phyloP scores from a whole-genome alignment of 2,113 vertebrate genomes.

The human region GRCh38 chr2:6960001-6960500 shows the following conservation, averaged over 20 bases:
- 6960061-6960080: not conserved
- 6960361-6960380: not conserved
- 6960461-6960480: not conserved
- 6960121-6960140: not conserved
- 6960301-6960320: not conserved
- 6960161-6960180: not conserved
- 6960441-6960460: not conserved
- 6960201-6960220: not conserved
- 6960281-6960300: not conserved
- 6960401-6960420: not conserved
- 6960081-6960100: fast-evolving
- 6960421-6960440: fast-evolving
- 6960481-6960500: fast-evolving
- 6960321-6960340: not conserved
- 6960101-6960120: not conserved
- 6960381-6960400: not conserved
- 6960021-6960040: not conserved
- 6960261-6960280: not conserved
- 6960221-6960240: not conserved
- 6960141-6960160: not conserved
- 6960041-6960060: not conserved
- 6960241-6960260: not conserved
- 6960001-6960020: too few relatives aligned
- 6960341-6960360: not conserved
- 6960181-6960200: not conserved